These are phyloP conservation scores for Dromius quadrimaculatus DNA, from an alignment of 2,888 invertebrate species.

Conservation along the genomic window DNA sequence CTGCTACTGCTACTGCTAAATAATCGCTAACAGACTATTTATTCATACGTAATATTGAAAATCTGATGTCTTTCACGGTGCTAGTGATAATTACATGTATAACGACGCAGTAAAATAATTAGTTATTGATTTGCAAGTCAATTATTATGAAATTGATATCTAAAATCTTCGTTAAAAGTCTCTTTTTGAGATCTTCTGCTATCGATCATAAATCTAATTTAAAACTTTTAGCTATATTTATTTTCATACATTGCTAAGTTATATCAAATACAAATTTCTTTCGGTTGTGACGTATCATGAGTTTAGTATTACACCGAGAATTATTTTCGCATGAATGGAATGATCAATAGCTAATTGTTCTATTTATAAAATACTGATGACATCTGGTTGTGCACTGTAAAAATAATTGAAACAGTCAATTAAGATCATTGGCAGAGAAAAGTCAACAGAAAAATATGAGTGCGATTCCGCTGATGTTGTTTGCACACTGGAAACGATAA, in stretches of 20 bases:
- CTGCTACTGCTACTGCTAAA: too few species aligned
- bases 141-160: slow-evolving; percentile 15
- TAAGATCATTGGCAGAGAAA: slow-evolving; percentile 1
- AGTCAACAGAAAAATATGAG: slow-evolving; percentile 5
- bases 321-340: too few species aligned
- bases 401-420: slow-evolving; percentile 8
- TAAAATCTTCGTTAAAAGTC: not conserved
- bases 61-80: too few species aligned
- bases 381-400: not conserved
- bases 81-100: slow-evolving; percentile 4
- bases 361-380: not conserved
- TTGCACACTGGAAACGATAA: slow-evolving; percentile 11
- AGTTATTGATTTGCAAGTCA: slow-evolving; percentile 27
- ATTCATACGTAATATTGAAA: too few species aligned
- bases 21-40: too few species aligned
- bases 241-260: not conserved
- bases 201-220: slow-evolving; percentile 5
- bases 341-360: not conserved
- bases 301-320: not conserved
- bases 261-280: too few species aligned
- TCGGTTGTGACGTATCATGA: too few species aligned
- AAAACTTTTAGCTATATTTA: not conserved
- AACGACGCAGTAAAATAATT: slow-evolving; percentile 22
- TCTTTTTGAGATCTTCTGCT: not conserved
- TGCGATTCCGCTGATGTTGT: not conserved